A percentile compares a stretch with the other conserved stretches of the same genome.
Evolutionary conservation across 1,140 invertebrate genomes (phyloP).

Genomic region (Drosophila nikananu): DNA sequence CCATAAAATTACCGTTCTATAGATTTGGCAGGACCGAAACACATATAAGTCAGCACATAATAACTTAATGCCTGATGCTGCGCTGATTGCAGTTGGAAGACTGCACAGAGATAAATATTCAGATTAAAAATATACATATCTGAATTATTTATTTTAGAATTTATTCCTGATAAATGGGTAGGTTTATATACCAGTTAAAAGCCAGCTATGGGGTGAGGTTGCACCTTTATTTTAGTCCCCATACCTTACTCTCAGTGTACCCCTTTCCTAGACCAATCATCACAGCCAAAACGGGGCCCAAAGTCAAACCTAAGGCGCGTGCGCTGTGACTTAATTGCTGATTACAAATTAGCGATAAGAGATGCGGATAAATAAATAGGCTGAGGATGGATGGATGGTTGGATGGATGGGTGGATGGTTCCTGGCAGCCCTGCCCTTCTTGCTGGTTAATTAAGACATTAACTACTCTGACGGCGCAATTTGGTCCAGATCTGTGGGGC

Average conservation of each 20-base stretch:
- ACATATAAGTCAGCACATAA: conserved; percentile 82
- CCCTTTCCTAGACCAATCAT: conserved; percentile 3
- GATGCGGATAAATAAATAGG: conserved; percentile 35
- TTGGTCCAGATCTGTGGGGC: conserved; percentile 19
- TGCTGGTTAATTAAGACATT: conserved; percentile 84
- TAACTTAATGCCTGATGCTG: conserved; percentile 71
- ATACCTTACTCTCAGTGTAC: conserved; percentile 6
- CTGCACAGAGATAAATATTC: neutral
- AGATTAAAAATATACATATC: too few species aligned
- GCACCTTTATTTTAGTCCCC: too few species aligned
- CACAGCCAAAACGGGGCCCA: conserved; percentile 26
- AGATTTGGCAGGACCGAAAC: conserved; percentile 38
- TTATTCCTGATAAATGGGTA: too few species aligned
- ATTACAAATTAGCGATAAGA: conserved; percentile 82
- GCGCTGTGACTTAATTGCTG: conserved; percentile 79
- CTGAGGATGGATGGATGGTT: neutral
- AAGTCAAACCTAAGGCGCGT: conserved; percentile 51
- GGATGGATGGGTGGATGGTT: neutral
- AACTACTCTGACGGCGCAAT: conserved; percentile 55
- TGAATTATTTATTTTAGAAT: too few species aligned
- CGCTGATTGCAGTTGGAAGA: neutral
- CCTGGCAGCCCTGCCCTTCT: conserved; percentile 40
- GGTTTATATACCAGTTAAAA: neutral
- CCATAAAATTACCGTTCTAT: conserved; percentile 7
- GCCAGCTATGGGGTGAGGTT: neutral